Base-by-base conservation (phyloP, 2,113 vertebrate species). In the Tychaedon coryphoeus region DNA sequence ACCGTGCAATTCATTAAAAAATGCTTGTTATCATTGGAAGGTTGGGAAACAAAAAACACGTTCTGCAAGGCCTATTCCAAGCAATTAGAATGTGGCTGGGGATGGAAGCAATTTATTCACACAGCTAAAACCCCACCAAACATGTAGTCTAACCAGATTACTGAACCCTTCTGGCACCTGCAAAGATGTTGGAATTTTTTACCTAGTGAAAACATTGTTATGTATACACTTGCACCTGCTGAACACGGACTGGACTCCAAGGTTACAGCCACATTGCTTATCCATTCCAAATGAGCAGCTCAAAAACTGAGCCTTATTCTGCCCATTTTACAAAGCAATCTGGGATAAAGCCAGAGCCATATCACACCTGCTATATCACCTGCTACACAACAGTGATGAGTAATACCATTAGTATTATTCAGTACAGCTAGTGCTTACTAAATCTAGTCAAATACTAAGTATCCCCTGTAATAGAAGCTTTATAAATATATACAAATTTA, bases 101-200 rank as follows among this genome's bases (percentile, higher is more conserved):
- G 50, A 95, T 74, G 28, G 65, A 78, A 94, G 61, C 34, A 38
- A 64, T 92, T 95, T 60, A 92, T 90, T 57, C 48, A 77, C 50
- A 54, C 42, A 70, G 51, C 72, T 88, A 90, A 81, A 69, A 38
- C 29, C 36, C 40, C 57, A 83, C 47, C 69, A 86, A 73, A 92
- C 67, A 47, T 9, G 56, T 18, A 76, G 72, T 75, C 64, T 96
- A 95, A 93, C 79, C 85, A 90, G 92, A 77, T 92, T 93, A 81
- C 69, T 42, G 64, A 92, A 88, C 61, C 60, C 43, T 86, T 94
- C 65, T 95, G 94, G 82, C 78, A 74, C 18, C 66, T 42, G 38
- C 14, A 64, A 64, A 78, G 14, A 56, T 12, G 23, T 6, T 83
- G 53, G 81, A 86, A 71, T 88, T 95, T 95, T 95, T 84, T 78